Conservation (phyloP, 2,888 invertebrate species). For the Drosophila diplacantha region DNA sequence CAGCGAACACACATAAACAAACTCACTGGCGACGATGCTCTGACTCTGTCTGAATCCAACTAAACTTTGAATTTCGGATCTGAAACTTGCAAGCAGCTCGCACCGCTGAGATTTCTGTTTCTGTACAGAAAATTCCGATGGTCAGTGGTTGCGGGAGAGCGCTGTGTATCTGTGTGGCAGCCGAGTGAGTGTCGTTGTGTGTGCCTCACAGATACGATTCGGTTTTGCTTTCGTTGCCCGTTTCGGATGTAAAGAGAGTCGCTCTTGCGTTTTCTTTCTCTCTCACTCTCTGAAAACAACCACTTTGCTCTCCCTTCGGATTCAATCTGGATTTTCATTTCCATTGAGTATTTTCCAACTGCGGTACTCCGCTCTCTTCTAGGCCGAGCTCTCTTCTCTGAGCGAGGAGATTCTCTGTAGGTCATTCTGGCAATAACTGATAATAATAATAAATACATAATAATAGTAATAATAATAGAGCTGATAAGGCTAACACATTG, state of each 20-base stretch:
- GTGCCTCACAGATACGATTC: slow-evolving; percentile 39
- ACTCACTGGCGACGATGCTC: slow-evolving; percentile 69
- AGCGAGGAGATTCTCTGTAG: slow-evolving; percentile 24
- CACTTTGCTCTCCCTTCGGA: slow-evolving; percentile 56
- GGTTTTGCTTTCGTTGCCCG: slow-evolving; percentile 58
- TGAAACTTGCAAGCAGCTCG: slow-evolving; percentile 51
- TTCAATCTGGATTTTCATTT: slow-evolving; percentile 45
- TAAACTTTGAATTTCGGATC: slow-evolving; percentile 59
- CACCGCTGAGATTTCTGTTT: slow-evolving; percentile 57
- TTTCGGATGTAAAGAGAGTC: slow-evolving; percentile 43
- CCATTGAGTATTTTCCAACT: slow-evolving; percentile 56
- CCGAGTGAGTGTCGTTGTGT: background rate
- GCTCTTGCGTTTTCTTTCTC: slow-evolving; percentile 2
- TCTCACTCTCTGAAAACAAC: slow-evolving; percentile 55
- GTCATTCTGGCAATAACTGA: slow-evolving; percentile 32
- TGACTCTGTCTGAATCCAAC: slow-evolving; percentile 70
- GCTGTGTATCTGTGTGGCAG: slow-evolving; percentile 37
- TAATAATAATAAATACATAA: slow-evolving; percentile 7
- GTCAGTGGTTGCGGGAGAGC: slow-evolving; percentile 57
- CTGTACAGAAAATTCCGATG: slow-evolving; percentile 67
- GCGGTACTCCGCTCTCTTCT: slow-evolving; percentile 3
- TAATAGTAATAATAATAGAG: slow-evolving; percentile 2
- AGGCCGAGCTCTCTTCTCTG: slow-evolving; percentile 8
- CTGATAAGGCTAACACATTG: slow-evolving; percentile 24
- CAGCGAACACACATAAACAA: slow-evolving; percentile 67